Base-by-base conservation (phyloP, 2,113 vertebrate species). In the Astur gentilis region DNA sequence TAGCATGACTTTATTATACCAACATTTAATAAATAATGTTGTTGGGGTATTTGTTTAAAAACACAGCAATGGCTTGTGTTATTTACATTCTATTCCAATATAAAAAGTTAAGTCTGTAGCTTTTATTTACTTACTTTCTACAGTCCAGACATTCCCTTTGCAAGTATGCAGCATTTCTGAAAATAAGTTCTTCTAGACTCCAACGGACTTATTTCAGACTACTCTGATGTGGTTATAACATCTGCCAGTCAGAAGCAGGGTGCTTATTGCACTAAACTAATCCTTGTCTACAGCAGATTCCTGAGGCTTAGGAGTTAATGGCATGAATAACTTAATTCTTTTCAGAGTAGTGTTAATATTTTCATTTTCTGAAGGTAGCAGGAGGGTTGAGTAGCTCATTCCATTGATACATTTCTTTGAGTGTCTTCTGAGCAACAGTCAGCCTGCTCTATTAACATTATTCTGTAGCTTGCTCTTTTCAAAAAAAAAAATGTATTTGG, bases 271-370 rank as follows among this genome's bases (percentile, higher is more conserved):
- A 47, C 34, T 93, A 18, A 93, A n/a, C 42, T 90, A 87, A 91
- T 85, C 76, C 61, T 72, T 87, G 67, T 88, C 57, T 92, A 36
- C 52, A 72, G 54, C 26, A 96, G 50, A 91, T 94, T 94, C 80
- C 83, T 97, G 87, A 95, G 81, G 42, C 54, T 92, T 89, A 38
- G 61, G 80, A 92, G 70, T 89, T 90, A 92, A 89, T 55, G 61
- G 66, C 57, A 54, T 54, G 52, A 91, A 45, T 89, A 95, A 73
- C 72, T 94, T 93, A 45, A 64, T 90, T 91, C 42, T 93, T 93
- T 93, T 85, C 44, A 71, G 36, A 44, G 52, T 29, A 84, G 16
- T 71, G 58, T 91, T 69, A 40, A 23, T 79, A 55, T 71, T 82
- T 91, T 96, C 14, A 14, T 76, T 67, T 94, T 70, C 7, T 16